Percentiles rank a stretch among this genome's conserved stretches.
phyloP scores from a whole-genome alignment of 2,113 vertebrate genomes.

The cat (Felis catus) region DNA sequence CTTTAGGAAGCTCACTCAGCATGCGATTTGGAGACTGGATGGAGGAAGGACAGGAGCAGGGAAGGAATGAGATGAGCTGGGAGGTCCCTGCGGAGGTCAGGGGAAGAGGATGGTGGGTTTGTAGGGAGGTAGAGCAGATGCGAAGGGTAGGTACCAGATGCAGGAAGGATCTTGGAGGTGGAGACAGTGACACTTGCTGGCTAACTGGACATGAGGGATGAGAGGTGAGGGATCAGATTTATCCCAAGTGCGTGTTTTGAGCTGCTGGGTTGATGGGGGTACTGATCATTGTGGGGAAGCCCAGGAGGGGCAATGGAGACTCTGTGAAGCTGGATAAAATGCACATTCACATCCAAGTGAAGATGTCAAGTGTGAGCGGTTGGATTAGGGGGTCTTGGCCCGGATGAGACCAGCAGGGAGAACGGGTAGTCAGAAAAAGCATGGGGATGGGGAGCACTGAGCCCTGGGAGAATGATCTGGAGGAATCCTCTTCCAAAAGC shows the following conservation, averaged over 20 bases:
- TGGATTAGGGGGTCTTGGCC: not conserved
- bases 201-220: not conserved
- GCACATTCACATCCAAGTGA: not conserved
- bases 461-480: rapidly evolving
- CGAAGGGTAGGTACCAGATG: not conserved
- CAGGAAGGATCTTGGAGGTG: not conserved
- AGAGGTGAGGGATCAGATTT: not conserved
- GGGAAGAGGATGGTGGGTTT: not conserved
- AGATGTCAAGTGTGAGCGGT: not conserved
- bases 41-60: not conserved
- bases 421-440: not conserved
- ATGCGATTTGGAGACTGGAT: not conserved
- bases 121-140: too few relatives aligned
- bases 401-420: not conserved
- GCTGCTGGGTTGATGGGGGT: not conserved
- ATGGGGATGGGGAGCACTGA: not conserved
- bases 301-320: not conserved
- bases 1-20: not conserved
- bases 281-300: not conserved
- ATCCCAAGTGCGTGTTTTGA: not conserved
- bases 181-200: not conserved
- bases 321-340: not conserved
- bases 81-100: not conserved
- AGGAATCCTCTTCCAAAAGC: not conserved
- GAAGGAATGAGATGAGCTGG: not conserved